phyloP scores from a whole-genome alignment of 1,140 invertebrate species.

The Orussus abietinus region DNA sequence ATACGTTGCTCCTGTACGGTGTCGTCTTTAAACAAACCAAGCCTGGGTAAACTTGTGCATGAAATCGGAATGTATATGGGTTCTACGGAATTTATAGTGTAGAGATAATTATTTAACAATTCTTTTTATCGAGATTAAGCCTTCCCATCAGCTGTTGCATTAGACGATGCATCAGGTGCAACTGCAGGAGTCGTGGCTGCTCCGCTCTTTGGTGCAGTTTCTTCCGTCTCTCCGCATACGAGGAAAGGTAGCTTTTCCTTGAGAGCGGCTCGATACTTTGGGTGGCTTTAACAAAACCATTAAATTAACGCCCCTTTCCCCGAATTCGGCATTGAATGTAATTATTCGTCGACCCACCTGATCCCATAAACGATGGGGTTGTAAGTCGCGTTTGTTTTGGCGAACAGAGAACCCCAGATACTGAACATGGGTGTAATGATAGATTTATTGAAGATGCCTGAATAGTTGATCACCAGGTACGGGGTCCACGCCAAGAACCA shows the following conservation, averaged over 20 bases:
- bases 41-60: no score
- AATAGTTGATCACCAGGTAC: constrained; percentile 75
- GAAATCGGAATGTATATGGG: no score
- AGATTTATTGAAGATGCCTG: constrained; percentile 66
- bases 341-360: constrained; percentile 57
- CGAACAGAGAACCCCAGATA: constrained; percentile 76
- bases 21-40: no score
- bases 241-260: constrained; percentile 69
- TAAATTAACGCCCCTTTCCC: constrained; percentile 6
- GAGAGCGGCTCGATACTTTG: constrained; percentile 70
- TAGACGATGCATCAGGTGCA: constrained; percentile 49
- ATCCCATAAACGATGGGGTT: constrained; percentile 82
- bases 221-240: constrained; percentile 54
- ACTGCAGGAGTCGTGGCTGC: constrained; percentile 58
- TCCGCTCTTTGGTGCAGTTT: no score
- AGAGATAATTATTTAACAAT: no score
- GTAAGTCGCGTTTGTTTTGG: constrained; percentile 75
- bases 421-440: constrained; percentile 69
- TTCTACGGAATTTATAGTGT: no score
- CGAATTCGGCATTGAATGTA: neutral
- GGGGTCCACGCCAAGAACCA: constrained; percentile 86
- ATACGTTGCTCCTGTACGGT: no score
- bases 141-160: constrained; percentile 38
- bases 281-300: constrained; percentile 58
- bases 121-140: no score